Evolutionary conservation across 2,113 vertebrate species (phyloP), one percentile per base, ranked within the genome.

Genomic region (Marmota monax): DNA sequence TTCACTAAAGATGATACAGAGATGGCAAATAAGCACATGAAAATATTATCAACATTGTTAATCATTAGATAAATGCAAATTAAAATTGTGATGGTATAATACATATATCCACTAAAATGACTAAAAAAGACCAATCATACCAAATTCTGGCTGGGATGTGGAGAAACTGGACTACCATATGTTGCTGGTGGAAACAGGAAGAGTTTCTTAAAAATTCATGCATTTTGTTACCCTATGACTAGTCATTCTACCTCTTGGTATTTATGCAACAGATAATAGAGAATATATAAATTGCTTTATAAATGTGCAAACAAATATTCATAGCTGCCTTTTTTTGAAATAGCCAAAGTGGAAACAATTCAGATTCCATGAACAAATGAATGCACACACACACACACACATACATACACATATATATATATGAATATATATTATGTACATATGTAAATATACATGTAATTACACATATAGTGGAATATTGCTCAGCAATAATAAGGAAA

Each of bases 1-100:
- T 88, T 97, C 51, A 37, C 18, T 56, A 70, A 69, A 92, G 80
- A 87, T 85, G 73, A 63, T 32, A 82, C 11, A 56, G 16, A 95
- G 27, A 88, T 2, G 63, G 61, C 11, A 94, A 53, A 79, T 32
- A 94, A 79, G 45, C 39, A 84, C 17, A 73, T n/a, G 45, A 67
- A 56, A 92, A 76, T 89, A 74, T 67, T 88, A 39, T 84, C 73
- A 80, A 84, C 39, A 88, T 80, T 4, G 58, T 67, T 65, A 72
- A 4, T 88, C 9, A 91, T 73, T 65, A 58, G 20, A 27, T 65
- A 94, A 73, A 79, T n/a, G 0, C 58, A 79, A 74, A 73, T 74
- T 78, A 90, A 92, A 88, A 88, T 16, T 18, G 63, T 5, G 18
- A 4, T 70, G 39, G 76, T 27, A 42, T 76, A n/a, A 69, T 58